These are phyloP conservation scores for Torymus aiolomorphi DNA, from an alignment of 2,888 invertebrate genomes.

Conservation along the genomic window DNA sequence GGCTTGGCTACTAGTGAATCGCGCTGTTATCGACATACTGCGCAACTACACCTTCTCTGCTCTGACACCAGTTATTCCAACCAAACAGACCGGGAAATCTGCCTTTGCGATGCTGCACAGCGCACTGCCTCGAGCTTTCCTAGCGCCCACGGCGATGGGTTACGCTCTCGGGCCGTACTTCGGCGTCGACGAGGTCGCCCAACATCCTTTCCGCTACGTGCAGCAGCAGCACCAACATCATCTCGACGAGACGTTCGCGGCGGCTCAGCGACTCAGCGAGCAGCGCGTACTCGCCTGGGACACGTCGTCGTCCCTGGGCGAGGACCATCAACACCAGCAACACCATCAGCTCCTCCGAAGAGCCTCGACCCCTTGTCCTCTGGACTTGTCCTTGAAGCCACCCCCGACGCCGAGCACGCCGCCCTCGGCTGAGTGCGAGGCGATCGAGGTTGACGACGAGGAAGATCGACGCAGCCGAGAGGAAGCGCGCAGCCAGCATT, in stretches of 20 bases:
- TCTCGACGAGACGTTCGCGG: slow-evolving; percentile 50
- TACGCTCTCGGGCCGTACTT: slow-evolving; percentile 59
- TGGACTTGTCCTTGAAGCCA: slow-evolving; percentile 86
- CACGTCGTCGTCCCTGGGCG: slow-evolving; percentile 39
- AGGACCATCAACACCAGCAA: not conserved
- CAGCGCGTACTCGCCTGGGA: slow-evolving; percentile 38
- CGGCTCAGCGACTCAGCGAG: slow-evolving; percentile 48
- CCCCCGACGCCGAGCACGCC: slow-evolving; percentile 56
- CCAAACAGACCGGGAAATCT: too few species aligned
- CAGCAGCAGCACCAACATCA: slow-evolving; percentile 54
- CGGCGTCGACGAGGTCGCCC: slow-evolving; percentile 60
- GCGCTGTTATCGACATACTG: not conserved
- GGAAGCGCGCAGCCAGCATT: slow-evolving; percentile 47
- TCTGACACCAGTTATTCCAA: not conserved
- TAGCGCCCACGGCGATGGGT: slow-evolving; percentile 66
- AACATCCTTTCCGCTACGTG: slow-evolving; percentile 45
- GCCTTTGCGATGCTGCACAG: slow-evolving; percentile 69
- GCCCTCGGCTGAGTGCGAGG: slow-evolving; percentile 58
- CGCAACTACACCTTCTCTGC: slow-evolving; percentile 7
- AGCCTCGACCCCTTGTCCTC: slow-evolving; percentile 77
- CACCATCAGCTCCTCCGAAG: slow-evolving; percentile 57
- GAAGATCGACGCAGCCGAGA: slow-evolving; percentile 64
- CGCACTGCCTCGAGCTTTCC: slow-evolving; percentile 70
- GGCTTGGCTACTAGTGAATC: not conserved
- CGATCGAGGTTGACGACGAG: slow-evolving; percentile 68